Base-by-base conservation (phyloP, 2,113 vertebrate genomes). In the Plotosus lineatus region DNA sequence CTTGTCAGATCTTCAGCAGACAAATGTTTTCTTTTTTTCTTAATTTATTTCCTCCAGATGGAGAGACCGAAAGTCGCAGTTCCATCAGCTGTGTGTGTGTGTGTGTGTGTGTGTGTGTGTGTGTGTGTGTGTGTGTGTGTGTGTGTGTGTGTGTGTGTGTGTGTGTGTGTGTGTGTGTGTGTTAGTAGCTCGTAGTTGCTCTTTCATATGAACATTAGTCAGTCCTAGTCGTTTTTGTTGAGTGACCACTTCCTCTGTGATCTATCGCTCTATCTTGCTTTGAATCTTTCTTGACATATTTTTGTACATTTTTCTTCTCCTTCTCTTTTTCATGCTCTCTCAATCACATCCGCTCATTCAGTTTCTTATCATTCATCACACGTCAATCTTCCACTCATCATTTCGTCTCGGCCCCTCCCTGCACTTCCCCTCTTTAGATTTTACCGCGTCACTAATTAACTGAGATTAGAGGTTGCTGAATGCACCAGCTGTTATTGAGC, bases 31-130 rank as follows among this genome's bases (percentile, higher is more conserved):
- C 9, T 56, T 55, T 83, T 87, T 89, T 86, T 85, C 61, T 74
- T 84, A 69, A 87, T 89, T 88, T 80, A 83, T 90, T 89, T 87
- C 36, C 79, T 77, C 74, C 85, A 88, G 84, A 88, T 89, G 85
- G 56, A 58, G 75, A 85, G 88, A 90, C 90, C 69, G 85, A 82
- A 84, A 90, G 79, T 87, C 80, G 85, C 86, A 90, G 90, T 90
- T 90, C 82, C 81, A 90, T 88, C 86, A 88, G 87, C 79, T 74
- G 55, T 66, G 40, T 44, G 61, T 38, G 23, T 75, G 40, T 76
- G 71, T 53, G 51, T 33, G 36, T 48, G 56, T 83, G n/a, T 63
- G 61, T 26, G 31, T n/a, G 28, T 33, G n/a, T 61, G 33, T 33
- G 55, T 56, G 12, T 58, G 58, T 82, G 19, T 73, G 19, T 50